Evolutionary conservation across 2,888 invertebrate species (phyloP).

Genomic region (Zygothrica quintamaculata): DNA sequence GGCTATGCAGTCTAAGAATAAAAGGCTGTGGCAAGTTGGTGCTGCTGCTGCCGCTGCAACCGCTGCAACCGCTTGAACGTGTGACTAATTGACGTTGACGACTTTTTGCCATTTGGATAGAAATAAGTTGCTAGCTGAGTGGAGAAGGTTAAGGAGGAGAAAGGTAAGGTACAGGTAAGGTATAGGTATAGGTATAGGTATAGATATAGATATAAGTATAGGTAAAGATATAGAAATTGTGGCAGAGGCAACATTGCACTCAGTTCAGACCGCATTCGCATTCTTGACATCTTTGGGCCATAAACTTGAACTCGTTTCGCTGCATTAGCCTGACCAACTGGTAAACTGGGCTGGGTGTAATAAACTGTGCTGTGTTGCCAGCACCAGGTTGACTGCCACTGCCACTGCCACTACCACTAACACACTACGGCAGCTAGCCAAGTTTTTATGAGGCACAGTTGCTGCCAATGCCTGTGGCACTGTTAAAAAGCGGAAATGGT

Average conservation of each 20-base stretch:
- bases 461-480: constrained; percentile 28
- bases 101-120: constrained; percentile 51
- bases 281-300: constrained; percentile 57
- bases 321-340: constrained; percentile 47
- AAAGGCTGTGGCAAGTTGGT: neutral
- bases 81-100: constrained; percentile 75
- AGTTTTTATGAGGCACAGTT: constrained; percentile 51
- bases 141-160: neutral
- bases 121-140: neutral
- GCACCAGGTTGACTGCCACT: constrained; percentile 34
- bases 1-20: neutral
- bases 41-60: no score
- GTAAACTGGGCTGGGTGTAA: constrained; percentile 25
- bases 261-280: constrained; percentile 23
- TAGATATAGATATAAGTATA: no score
- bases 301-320: constrained; percentile 80
- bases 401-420: no score
- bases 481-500: constrained; percentile 74
- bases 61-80: constrained; percentile 8
- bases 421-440: constrained; percentile 37
- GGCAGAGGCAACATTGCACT: constrained; percentile 2
- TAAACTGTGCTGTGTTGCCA: constrained; percentile 46
- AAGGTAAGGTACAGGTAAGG: neutral
- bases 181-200: neutral
- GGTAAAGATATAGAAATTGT: neutral